Evolutionary conservation across 2,888 invertebrate species (phyloP).

Genomic region (Thereva unica): DNA sequence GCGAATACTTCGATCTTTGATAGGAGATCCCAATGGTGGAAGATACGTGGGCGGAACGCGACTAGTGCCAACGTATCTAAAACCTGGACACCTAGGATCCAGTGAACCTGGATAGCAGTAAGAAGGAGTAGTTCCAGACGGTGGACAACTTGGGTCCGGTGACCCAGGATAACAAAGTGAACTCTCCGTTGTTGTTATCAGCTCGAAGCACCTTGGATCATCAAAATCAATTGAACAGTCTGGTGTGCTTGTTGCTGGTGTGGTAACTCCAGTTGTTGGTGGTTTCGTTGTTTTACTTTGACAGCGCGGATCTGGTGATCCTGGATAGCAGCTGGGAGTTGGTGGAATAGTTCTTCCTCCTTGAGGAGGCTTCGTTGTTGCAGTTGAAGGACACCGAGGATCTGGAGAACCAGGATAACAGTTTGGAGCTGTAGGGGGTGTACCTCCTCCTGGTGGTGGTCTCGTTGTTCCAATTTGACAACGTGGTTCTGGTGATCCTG

Average conservation of each 20-base stretch:
- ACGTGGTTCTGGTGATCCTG: constrained; percentile 46
- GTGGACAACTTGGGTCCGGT: constrained; percentile 49
- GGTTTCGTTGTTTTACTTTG: too few species aligned
- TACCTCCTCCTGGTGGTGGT: constrained; percentile 34
- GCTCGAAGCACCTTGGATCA: constrained; percentile 53
- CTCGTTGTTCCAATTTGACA: constrained; percentile 41
- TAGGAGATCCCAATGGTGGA: constrained; percentile 50
- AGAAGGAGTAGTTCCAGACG: constrained; percentile 45
- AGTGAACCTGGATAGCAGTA: constrained; percentile 50
- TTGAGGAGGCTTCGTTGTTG: constrained; percentile 42
- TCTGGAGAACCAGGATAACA: constrained; percentile 53
- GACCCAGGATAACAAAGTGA: constrained; percentile 50
- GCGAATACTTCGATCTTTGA: constrained; percentile 49
- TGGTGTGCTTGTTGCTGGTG: too few species aligned
- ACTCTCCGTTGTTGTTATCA: constrained; percentile 43
- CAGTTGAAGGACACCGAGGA: constrained; percentile 56
- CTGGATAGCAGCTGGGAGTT: constrained; percentile 25
- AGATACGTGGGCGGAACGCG: constrained; percentile 52
- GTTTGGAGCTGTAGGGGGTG: constrained; percentile 30
- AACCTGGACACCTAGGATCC: constrained; percentile 57
- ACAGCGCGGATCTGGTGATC: constrained; percentile 32
- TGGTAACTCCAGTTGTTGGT: too few species aligned
- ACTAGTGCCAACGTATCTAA: constrained; percentile 49
- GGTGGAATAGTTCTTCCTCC: background rate
- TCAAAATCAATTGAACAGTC: constrained; percentile 59